Evolutionary conservation across 1,140 invertebrate genomes (phyloP), one percentile per base, ranked within the genome.

Genomic region (Drosophila mojavensis): DNA sequence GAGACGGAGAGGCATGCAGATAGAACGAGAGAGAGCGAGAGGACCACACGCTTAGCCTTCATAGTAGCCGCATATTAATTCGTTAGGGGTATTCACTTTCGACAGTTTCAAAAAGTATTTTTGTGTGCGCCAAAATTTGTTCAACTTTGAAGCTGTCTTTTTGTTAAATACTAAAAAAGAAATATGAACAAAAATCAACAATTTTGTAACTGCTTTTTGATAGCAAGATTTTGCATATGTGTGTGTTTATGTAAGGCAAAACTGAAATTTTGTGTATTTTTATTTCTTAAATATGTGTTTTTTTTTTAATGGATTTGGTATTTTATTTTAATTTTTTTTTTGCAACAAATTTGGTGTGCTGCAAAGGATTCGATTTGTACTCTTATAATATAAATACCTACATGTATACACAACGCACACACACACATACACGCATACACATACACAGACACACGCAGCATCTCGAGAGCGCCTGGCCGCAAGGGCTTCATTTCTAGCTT

Each of bases 401-500:
- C 61, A 41, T 24, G 7, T 15, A 51, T 15, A 55, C 26, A 28
- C 11, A 30, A 54, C 39, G n/a, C 17, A 53, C 33, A 58, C 33
- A 48, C 20, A 33, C 30, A 24, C 33, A 60, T 5, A 30, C n/a
- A 17, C 28, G 41, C 15, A 60, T 13, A 45, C 53, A 56, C 17
- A 15, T 41, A 20, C 26, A 62, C 36, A 62, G 13, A 53, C 20
- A 50, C 33, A 53, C n/a, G 24, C 9, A 43, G 24, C 58, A 45
- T 69, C 48, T 53, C 17, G 58, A 61, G 50, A 55, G 51, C 67
- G 59, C 50, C 53, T 71, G 61, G 53, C 53, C 43, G 50, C 24
- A 47, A 15, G 15, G 69, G 54, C 69, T 67, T 66, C 64, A 73
- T 68, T 47, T 55, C 56, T 47, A 60, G 70, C 64, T 73, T 73